These are phyloP conservation scores for Mesoligia furuncula DNA, from an alignment of 2,888 invertebrate species.

Conservation along the genomic window DNA sequence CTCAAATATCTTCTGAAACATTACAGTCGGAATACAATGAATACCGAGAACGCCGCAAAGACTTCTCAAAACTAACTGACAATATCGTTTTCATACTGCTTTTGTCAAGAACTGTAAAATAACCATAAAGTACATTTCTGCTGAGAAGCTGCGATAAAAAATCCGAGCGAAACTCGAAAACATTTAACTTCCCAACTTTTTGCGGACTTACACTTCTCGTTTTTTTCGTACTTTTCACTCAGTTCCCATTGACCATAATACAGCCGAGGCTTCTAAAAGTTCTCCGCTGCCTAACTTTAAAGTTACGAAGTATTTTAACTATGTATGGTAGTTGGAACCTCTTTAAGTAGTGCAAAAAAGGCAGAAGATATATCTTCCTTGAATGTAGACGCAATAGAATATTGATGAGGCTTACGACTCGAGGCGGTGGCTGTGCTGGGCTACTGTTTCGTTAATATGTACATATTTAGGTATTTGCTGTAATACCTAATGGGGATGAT, in stretches of 20 bases:
- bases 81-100: constrained; percentile 68
- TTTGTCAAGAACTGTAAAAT: constrained; percentile 71
- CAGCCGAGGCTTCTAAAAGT: constrained; percentile 76
- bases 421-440: constrained; percentile 40
- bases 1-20: constrained; percentile 39
- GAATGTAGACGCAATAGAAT: constrained; percentile 65
- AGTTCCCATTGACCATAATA: constrained; percentile 79
- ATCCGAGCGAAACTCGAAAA: constrained; percentile 74
- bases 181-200: constrained; percentile 81
- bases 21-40: constrained; percentile 46
- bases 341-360: constrained; percentile 66
- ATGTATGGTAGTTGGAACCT: constrained; percentile 65
- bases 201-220: constrained; percentile 70
- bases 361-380: constrained; percentile 58
- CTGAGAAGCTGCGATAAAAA: constrained; percentile 73
- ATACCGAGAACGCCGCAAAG: constrained; percentile 49
- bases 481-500: constrained; percentile 47
- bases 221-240: constrained; percentile 76
- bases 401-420: constrained; percentile 66
- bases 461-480: constrained; percentile 65
- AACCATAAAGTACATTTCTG: constrained; percentile 67
- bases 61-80: constrained; percentile 61
- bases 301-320: constrained; percentile 77
- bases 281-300: constrained; percentile 72
- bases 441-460: constrained; percentile 58